Percentiles rank a stretch among this genome's conserved stretches.
These are phyloP conservation scores for Neodontobutis hainanensis DNA, from an alignment of 2,113 vertebrate genomes.

Conservation along the genomic window DNA sequence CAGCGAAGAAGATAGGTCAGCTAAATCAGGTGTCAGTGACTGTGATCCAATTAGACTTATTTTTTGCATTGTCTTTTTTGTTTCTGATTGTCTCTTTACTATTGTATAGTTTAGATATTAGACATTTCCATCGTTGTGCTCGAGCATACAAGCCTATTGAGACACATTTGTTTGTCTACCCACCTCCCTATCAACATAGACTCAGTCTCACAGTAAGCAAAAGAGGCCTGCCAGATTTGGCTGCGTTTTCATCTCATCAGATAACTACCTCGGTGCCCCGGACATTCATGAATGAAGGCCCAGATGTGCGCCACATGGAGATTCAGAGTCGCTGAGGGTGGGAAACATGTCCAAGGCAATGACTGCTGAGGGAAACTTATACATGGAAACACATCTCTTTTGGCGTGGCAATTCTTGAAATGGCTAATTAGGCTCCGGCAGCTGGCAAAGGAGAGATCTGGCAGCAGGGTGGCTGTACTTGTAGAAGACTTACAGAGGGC, in stretches of 20 bases:
- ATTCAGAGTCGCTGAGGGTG: conserved; percentile 54
- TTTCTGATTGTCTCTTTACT: conserved; percentile 1
- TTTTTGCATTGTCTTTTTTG: conserved; percentile 43
- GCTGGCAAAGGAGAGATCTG: conserved; percentile 58
- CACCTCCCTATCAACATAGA: conserved; percentile 46
- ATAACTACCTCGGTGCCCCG: conserved; percentile 53
- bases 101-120: too few relatives aligned
- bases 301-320: conserved; percentile 77
- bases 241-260: conserved; percentile 70
- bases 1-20: conserved; percentile 48
- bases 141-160: conserved; percentile 13
- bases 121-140: not conserved
- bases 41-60: conserved; percentile 62
- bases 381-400: conserved; percentile 73
- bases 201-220: conserved; percentile 54
- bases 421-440: conserved; percentile 75
- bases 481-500: conserved; percentile 5
- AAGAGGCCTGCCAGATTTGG: conserved; percentile 49
- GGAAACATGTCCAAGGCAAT: conserved; percentile 61
- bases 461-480: conserved; percentile 57
- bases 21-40: conserved; percentile 68
- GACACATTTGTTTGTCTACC: conserved; percentile 47
- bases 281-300: conserved; percentile 61
- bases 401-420: conserved; percentile 68
- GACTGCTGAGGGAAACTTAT: conserved; percentile 61